These are phyloP conservation scores for Ornithoptera alexandrae DNA, from an alignment of 2,888 invertebrate species.

Conservation along the genomic window DNA sequence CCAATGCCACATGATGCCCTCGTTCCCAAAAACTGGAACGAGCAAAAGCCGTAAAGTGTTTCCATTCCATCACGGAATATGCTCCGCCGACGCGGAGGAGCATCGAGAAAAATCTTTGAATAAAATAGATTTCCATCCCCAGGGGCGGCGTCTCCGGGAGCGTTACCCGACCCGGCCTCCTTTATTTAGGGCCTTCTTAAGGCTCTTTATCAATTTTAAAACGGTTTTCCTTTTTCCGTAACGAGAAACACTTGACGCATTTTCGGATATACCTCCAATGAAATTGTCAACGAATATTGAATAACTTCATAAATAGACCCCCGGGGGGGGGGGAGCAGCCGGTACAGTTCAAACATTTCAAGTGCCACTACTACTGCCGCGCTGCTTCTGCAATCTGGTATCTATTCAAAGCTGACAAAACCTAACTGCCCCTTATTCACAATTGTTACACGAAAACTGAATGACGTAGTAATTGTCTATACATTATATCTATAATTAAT, in stretches of 20 bases:
- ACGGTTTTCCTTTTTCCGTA: conserved; percentile 50
- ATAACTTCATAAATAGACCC: conserved; percentile 12
- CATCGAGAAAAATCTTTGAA: conserved; percentile 28
- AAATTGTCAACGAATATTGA: conserved; percentile 24
- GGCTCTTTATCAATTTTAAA: conserved; percentile 60
- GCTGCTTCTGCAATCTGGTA: no score
- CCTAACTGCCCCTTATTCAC: no score
- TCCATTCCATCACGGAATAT: neutral
- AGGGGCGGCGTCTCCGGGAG: conserved; percentile 26
- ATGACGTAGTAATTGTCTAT: no score
- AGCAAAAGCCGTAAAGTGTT: conserved; percentile 11
- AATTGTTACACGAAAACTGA: no score
- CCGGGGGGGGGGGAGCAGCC: no score
- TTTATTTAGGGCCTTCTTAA: conserved; percentile 41
- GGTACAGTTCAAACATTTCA: no score
- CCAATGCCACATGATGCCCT: no score
- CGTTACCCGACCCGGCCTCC: conserved; percentile 34
- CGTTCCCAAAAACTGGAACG: neutral
- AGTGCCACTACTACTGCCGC: no score
- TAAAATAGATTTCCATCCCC: conserved; percentile 38
- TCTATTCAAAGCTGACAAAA: no score
- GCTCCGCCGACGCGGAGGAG: neutral
- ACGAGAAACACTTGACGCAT: conserved; percentile 51
- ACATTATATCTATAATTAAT: no score
- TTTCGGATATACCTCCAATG: conserved; percentile 29